Base-by-base conservation (phyloP, 2,113 vertebrate species). In the Gobio gobio region DNA sequence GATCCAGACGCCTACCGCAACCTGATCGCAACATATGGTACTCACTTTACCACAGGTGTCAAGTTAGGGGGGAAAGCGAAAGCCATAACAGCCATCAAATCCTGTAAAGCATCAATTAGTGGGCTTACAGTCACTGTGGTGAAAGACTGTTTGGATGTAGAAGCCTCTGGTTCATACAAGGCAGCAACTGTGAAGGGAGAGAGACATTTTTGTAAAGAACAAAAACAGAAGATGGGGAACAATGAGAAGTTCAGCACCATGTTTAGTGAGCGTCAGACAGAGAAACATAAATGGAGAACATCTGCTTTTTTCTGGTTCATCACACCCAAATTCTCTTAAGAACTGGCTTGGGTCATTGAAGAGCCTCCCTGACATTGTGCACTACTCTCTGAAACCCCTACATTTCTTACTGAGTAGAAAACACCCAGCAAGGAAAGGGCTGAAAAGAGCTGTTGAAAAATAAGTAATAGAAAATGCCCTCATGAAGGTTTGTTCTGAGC, bases 351-450 rank as follows among this genome's bases (percentile, higher is more conserved):
- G 29, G 0, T 92, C 90, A 20, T 82, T 93, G 73, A 89, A 89
- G 70, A 59, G 7, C 3, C 29, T 10, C 4, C 92, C 93, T 24
- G 92, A 89, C 40, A 83, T 95, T 33, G 83, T 95, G 47, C 75
- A 72, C 40, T 95, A 95, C 79, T 89, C 47, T 0, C 49, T 96
- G 10, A 90, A 89, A 20, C 91, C 96, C 0, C 90, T 96, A 36
- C 94, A 96, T 20, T 9, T 78, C 16, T 56, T 96, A 61, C 10
- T 86, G 5, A 73, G 78, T 7, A 4, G 0, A 0, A 3, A 1
- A 14, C 79, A 91, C 40, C 78, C 87, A 33, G 93, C 90, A 0
- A 68, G 45, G 2, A 68, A 8, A 0, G 89, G 92, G 29, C 86
- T 96, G 24, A 91, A 90, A 82, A 70, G 26, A 68, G 94, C 94